Evolutionary conservation across 2,113 vertebrate genomes (phyloP).

Genomic region (Syngnathus scovelli): DNA sequence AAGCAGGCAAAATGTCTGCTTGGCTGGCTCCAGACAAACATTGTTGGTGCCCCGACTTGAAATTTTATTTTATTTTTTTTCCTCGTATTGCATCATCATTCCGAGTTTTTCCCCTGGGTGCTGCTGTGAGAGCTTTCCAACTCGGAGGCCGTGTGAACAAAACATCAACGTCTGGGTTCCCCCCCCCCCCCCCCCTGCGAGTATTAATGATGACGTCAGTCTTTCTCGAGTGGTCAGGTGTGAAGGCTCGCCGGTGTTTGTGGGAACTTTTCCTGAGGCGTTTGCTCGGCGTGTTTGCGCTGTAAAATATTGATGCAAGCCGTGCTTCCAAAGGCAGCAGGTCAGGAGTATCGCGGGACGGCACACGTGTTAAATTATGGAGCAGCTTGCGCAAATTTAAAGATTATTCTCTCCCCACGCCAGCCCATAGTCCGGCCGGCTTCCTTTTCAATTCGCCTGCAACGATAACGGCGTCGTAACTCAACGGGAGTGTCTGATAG

Average conservation of each 20-base stretch:
- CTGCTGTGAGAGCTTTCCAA: neutral
- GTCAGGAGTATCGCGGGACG: slow-evolving; percentile 12
- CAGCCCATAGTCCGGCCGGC: neutral
- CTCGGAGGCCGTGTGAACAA: neutral
- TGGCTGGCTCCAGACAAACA: no score
- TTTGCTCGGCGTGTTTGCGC: slow-evolving; percentile 11
- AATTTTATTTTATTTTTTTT: no score
- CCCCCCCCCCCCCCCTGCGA: neutral
- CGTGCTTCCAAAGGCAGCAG: slow-evolving; percentile 37
- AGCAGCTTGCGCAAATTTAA: neutral
- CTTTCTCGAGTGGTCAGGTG: neutral
- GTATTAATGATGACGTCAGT: neutral
- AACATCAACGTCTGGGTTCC: neutral
- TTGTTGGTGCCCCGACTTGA: no score
- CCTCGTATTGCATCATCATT: no score
- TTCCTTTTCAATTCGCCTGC: slow-evolving; percentile 28
- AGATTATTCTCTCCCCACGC: no score
- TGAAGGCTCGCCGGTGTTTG: neutral
- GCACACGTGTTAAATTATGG: slow-evolving; percentile 6
- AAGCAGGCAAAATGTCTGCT: neutral
- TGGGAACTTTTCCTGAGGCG: slow-evolving; percentile 1
- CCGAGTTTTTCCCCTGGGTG: no score
- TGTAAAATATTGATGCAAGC: slow-evolving; percentile 55
- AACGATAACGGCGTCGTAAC: slow-evolving; percentile 31
- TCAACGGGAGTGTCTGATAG: slow-evolving; percentile 35